Conservation (phyloP, 1,140 invertebrate species). For the Brachionus asplanchnoidis region DNA sequence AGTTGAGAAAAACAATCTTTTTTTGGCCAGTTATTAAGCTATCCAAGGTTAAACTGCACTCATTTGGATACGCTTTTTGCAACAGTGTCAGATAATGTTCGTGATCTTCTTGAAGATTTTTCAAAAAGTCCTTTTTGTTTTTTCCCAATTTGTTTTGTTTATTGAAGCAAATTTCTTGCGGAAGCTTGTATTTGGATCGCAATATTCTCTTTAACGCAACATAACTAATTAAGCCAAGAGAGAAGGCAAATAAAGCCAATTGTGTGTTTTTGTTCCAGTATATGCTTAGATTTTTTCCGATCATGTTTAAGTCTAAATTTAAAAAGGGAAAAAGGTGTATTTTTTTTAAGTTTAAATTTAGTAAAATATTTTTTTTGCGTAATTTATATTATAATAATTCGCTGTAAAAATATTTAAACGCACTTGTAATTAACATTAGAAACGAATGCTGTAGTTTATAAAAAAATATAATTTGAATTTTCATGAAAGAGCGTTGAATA, state of each 20-base stretch:
- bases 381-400: neutral
- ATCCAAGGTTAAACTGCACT: neutral
- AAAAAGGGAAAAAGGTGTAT: neutral
- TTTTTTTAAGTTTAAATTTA: neutral
- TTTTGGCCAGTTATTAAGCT: neutral
- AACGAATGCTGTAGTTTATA: neutral
- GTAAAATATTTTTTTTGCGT: neutral
- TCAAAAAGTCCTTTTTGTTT: slow-evolving; percentile 14
- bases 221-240: slow-evolving; percentile 2
- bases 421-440: neutral
- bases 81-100: neutral
- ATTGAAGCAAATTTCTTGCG: neutral
- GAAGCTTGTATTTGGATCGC: neutral
- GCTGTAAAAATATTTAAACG: neutral
- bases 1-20: slow-evolving; percentile 12
- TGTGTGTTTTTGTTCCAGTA: neutral
- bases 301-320: neutral
- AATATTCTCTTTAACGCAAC: neutral
- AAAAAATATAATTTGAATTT: neutral
- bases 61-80: slow-evolving; percentile 23
- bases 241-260: neutral
- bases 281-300: neutral
- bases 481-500: neutral
- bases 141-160: neutral
- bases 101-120: slow-evolving; percentile 24